Evolutionary conservation across 2,113 vertebrate genomes (phyloP), one percentile per base, ranked within the genome.

Genomic region (Toxotes jaculatrix): DNA sequence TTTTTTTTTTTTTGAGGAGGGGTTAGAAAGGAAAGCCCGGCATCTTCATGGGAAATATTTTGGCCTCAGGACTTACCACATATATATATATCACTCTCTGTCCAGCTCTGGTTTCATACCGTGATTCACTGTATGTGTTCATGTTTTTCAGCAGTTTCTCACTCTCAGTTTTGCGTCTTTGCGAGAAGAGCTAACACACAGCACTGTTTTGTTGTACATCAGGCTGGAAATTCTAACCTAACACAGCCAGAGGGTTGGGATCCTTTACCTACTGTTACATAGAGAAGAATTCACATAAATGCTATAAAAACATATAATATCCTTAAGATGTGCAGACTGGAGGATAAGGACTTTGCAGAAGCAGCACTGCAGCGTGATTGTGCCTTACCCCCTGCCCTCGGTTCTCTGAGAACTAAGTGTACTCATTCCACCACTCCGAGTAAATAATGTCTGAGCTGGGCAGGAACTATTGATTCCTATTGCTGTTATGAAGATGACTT

Each of bases 1-100:
- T 80, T 51, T 63, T 42, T 5, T 3, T 27, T 27, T 27, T 27
- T 27, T 27, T 27, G 27, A 27, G 27, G 27, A 1, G 27, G 27
- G 27, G 38, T 62, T 17, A 45, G 38, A 83, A 60, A 89, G 88
- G 85, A 86, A 89, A 80, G 42, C 79, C 87, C 55, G 0, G 59
- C 14, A 55, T 77, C 36, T 80, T 55, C 32, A 62, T 1, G 5
- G 42, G 23, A 45, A 71, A 56, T 27, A 64, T 80, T 77, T 72
- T 27, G 13, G 47, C 51, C 38, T 38, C 6, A 23, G 70, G 75
- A 13, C 8, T 49, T 16, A 21, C 32, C 27, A 27, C 6, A 36
- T 63, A 6, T 13, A 36, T 63, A 6, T 7, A 19, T 23, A 75
- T 75, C 64, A 62, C 42, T 69, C 67, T 68, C 17, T 66, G 23